Evolutionary conservation across 2,888 invertebrate genomes (phyloP).

Genomic region (Heliconius charithonia): DNA sequence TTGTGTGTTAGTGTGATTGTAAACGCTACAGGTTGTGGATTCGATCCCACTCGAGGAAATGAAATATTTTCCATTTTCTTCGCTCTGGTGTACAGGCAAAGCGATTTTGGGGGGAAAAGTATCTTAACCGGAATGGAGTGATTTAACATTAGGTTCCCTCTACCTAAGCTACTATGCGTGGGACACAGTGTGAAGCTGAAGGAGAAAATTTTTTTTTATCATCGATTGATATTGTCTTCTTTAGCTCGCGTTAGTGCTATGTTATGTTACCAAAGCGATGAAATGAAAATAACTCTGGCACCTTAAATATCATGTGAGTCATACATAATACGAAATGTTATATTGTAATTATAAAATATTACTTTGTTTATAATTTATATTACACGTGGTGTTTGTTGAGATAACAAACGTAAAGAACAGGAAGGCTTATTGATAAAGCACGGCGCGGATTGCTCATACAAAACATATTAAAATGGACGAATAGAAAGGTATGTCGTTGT

Average conservation of each 20-base stretch:
- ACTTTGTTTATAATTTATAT: conserved; percentile 8
- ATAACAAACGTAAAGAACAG: conserved; percentile 13
- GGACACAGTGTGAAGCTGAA: no score
- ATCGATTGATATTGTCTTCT: no score
- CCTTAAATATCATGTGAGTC: not conserved
- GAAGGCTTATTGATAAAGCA: conserved; percentile 4
- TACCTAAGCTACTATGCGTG: not conserved
- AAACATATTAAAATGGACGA: not conserved
- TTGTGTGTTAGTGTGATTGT: no score
- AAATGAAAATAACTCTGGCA: no score
- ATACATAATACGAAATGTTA: not conserved
- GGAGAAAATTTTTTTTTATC: no score
- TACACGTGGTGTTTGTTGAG: not conserved
- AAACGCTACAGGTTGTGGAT: no score
- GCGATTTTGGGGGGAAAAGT: no score
- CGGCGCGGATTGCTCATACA: not conserved
- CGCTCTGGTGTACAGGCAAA: no score
- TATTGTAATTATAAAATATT: not conserved
- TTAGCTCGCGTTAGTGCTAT: no score
- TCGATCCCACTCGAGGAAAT: no score
- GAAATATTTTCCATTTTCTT: no score
- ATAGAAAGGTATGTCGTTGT: not conserved
- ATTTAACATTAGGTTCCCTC: not conserved
- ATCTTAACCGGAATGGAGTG: not conserved
- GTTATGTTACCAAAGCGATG: no score